Base-by-base conservation (phyloP, 2,797 vertebrate species). In the Argya squamiceps region DNA sequence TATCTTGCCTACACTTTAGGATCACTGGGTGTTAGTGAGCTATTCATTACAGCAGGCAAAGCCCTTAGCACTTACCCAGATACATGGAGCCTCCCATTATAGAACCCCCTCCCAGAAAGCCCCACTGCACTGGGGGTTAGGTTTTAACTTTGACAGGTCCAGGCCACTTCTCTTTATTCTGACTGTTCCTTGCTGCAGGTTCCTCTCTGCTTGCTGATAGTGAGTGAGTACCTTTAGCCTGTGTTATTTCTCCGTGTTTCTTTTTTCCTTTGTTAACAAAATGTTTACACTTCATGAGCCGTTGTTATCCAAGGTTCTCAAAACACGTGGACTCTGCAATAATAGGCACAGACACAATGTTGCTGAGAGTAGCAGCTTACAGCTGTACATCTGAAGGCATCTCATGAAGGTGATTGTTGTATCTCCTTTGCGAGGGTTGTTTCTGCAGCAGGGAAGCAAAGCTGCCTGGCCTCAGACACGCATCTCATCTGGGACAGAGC, bases 281-380 rank as follows among this genome's bases (percentile, higher is more conserved):
- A 19, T 18, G 7, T 52, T 78, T 68, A 15, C 69, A 34, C 37
- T 55, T 88, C 23, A 6, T 20, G 78, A 84, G 50, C 50, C 65
- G 36, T 19, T 58, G 43, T 75, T 80, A 73, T 21, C 82, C 62
- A 26, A 46, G 32, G 67, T 52, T 76, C 69, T 71, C 43, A 5
- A 69, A 83, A 41, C 1, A 1, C 0, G 0, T 3, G 44, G 59
- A 11, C 36, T 63, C 77, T 78, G 36, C 64, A 88, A 26, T 27
- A 44, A 63, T 2, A 62, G 69, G 59, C 0, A 3, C 55, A 76
- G 84, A 12, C 7, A 8, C 1, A 2, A 9, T 18, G 18, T 15
- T 50, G 44, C 24, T 32, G 17, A n/a, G 55, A 53, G 46, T 4
- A 88, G 73, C 58, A 62, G 46, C 22, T 71, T 88, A 53, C 46